These are phyloP conservation scores for Lerema accius DNA, from an alignment of 1,140 invertebrate genomes.

Conservation along the genomic window DNA sequence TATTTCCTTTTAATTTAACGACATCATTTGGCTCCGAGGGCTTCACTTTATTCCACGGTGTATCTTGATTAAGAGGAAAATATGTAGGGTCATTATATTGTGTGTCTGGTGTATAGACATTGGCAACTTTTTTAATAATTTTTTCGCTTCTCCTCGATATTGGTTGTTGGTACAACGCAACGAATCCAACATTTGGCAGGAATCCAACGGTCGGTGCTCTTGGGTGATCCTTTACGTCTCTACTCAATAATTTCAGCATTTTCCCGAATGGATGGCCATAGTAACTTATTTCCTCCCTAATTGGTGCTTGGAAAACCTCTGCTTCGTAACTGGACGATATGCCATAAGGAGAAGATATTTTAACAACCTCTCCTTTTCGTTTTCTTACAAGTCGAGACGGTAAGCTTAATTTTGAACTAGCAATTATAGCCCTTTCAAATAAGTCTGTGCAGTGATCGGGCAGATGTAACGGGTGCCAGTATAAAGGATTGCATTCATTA, in stretches of 20 bases:
- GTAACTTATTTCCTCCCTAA: slow-evolving; percentile 23
- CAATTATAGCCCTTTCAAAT: slow-evolving; percentile 54
- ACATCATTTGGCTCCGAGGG: background rate
- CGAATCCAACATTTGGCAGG: slow-evolving; percentile 51
- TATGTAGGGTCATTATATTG: slow-evolving; percentile 6
- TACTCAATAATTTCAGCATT: slow-evolving; percentile 52
- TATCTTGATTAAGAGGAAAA: background rate
- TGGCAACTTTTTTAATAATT: slow-evolving; percentile 55
- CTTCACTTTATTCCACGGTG: background rate
- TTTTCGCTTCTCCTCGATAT: slow-evolving; percentile 58
- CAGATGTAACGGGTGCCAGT: slow-evolving; percentile 70
- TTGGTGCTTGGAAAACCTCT: slow-evolving; percentile 24
- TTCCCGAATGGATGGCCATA: slow-evolving; percentile 37
- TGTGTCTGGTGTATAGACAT: slow-evolving; percentile 37
- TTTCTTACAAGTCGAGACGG: slow-evolving; percentile 48
- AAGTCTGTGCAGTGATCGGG: slow-evolving; percentile 59
- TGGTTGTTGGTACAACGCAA: slow-evolving; percentile 62
- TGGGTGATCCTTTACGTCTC: slow-evolving; percentile 52
- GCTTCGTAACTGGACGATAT: slow-evolving; percentile 17
- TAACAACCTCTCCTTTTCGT: slow-evolving; percentile 26
- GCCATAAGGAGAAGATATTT: slow-evolving; percentile 16
- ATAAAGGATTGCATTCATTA: slow-evolving; percentile 66
- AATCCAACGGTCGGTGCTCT: slow-evolving; percentile 47
- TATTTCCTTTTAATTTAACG: background rate
- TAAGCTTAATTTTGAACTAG: slow-evolving; percentile 30